These are phyloP conservation scores for Oedothorax gibbosus DNA, from an alignment of 1,140 invertebrate genomes.

Conservation along the genomic window DNA sequence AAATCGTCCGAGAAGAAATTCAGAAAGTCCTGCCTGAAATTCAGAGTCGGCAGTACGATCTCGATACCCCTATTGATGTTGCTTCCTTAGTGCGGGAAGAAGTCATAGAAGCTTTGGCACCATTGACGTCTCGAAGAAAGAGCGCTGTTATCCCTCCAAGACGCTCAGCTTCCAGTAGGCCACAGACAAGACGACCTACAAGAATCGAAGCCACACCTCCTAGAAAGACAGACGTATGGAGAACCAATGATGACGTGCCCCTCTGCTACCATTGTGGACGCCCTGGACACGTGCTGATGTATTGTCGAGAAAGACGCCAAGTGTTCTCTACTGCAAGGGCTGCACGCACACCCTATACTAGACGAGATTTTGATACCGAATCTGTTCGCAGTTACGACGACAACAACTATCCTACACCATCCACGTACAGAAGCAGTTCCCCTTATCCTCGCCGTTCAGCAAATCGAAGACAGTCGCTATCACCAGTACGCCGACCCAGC, in stretches of 20 bases:
- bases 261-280: conserved; percentile 27
- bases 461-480: background rate
- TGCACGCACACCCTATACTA: background rate
- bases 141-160: background rate
- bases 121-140: background rate
- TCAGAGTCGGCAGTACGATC: background rate
- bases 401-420: background rate
- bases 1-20: conserved; percentile 17
- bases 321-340: conserved; percentile 1
- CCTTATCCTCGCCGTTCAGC: background rate
- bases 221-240: conserved; percentile 7
- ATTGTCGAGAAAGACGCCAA: conserved; percentile 16
- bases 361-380: background rate
- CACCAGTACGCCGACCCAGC: background rate
- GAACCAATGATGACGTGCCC: conserved; percentile 4
- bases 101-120: background rate
- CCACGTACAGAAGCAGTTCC: background rate
- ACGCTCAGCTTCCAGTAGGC: background rate
- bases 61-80: background rate
- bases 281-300: conserved; percentile 1
- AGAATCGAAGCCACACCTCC: background rate
- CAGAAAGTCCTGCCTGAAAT: conserved; percentile 12
- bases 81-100: conserved; percentile 9
- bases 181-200: background rate
- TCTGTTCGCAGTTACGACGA: background rate